phyloP scores from a whole-genome alignment of 1,140 invertebrate genomes.

The Eupeodes corollae region DNA sequence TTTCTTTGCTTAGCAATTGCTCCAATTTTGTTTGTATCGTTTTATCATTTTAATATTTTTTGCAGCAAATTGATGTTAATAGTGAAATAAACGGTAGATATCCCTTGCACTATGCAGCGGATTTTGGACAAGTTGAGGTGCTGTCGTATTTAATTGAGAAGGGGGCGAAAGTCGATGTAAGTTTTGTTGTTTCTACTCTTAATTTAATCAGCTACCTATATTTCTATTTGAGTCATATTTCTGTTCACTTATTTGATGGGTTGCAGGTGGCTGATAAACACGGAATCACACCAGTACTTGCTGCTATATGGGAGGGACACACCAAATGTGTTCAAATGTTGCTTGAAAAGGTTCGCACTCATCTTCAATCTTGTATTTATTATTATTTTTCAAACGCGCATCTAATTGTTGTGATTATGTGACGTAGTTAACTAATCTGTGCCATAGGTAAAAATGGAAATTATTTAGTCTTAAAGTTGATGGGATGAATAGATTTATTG shows the following conservation, averaged over 20 bases:
- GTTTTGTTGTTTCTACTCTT: background rate
- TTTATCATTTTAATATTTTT: too few relatives aligned
- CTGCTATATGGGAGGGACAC: constrained; percentile 94
- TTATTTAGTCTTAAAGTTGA: too few relatives aligned
- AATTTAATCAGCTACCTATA: too few relatives aligned
- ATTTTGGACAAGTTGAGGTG: constrained; percentile 89
- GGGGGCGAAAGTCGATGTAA: constrained; percentile 88
- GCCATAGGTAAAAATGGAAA: too few relatives aligned
- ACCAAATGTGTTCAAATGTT: constrained; percentile 80
- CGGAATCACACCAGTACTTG: constrained; percentile 82
- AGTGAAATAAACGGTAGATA: constrained; percentile 73
- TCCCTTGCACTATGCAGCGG: constrained; percentile 83
- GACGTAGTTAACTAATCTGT: too few relatives aligned
- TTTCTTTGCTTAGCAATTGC: background rate
- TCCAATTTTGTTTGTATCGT: background rate
- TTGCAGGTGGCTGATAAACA: constrained; percentile 63
- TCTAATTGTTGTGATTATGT: too few relatives aligned
- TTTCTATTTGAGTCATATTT: background rate
- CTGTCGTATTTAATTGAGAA: constrained; percentile 75
- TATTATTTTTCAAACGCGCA: background rate
- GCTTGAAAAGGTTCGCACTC: constrained; percentile 51
- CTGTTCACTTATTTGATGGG: background rate
- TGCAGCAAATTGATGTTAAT: constrained; percentile 63
- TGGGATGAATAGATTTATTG: too few relatives aligned
- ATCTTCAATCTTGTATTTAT: background rate